Percentiles rank a stretch among this genome's conserved stretches.
These are phyloP conservation scores for Phaethornis superciliosus DNA, from an alignment of 2,113 vertebrate species.

Conservation along the genomic window DNA sequence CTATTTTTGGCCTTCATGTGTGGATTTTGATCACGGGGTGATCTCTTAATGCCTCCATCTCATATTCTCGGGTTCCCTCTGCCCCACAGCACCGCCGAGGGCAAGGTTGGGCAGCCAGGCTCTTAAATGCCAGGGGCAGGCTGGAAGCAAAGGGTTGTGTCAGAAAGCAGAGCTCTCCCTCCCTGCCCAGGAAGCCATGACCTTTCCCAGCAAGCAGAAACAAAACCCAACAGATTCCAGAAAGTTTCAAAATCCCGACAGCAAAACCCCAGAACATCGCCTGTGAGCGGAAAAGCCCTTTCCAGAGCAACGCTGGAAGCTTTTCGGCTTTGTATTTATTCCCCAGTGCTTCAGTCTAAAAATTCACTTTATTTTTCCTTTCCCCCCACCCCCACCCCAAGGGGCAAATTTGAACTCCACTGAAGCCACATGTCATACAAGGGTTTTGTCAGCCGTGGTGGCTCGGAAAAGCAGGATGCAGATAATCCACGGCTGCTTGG, in stretches of 20 bases:
- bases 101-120: neutral
- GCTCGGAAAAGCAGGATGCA: neutral
- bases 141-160: neutral
- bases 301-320: neutral
- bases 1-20: neutral
- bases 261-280: conserved; percentile 53
- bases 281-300: conserved; percentile 43
- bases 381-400: too few relatives aligned
- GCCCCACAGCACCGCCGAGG: rapidly evolving
- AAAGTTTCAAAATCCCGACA: conserved; percentile 54
- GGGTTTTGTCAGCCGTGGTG: neutral
- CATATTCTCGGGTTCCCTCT: neutral
- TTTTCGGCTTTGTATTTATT: neutral
- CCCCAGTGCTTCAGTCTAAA: neutral
- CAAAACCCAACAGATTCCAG: conserved; percentile 66
- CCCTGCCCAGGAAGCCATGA: conserved; percentile 26
- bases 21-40: rapidly evolving
- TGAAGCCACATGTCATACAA: neutral
- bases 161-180: conserved; percentile 15
- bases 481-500: neutral
- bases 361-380: conserved; percentile 1
- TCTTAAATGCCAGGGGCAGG: neutral
- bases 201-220: conserved; percentile 66
- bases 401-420: neutral
- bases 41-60: neutral